Conservation (phyloP, 2,888 invertebrate genomes). For the Allacma fusca region DNA sequence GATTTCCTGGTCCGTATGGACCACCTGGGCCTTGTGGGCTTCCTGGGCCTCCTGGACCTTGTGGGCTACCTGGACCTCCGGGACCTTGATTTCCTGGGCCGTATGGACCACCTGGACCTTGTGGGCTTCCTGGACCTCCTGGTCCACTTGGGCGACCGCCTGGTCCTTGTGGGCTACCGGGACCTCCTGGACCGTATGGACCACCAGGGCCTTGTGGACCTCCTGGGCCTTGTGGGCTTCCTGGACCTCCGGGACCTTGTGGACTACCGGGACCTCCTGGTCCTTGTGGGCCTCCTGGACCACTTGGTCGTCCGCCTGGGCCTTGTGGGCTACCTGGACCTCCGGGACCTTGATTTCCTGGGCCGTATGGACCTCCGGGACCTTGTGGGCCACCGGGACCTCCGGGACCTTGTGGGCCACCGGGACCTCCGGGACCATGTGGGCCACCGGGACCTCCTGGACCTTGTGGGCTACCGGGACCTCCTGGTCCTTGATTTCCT, state of each 20-base stretch:
- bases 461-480: conserved; percentile 6
- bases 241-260: neutral
- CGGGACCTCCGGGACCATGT: no score
- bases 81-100: no score
- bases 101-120: no score
- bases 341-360: no score
- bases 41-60: conserved; percentile 7
- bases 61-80: conserved; percentile 3
- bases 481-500: neutral
- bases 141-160: no score
- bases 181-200: conserved; percentile 2
- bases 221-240: conserved; percentile 8
- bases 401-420: no score
- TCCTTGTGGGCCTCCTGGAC: conserved; percentile 16
- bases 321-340: neutral
- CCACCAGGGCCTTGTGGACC: conserved; percentile 17
- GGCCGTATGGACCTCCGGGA: neutral
- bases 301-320: neutral
- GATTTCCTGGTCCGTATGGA: conserved; percentile 19
- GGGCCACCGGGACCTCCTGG: conserved; percentile 23
- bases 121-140: no score
- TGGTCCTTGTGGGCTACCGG: no score
- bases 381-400: no score
- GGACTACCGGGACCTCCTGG: conserved; percentile 1
- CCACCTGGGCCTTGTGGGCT: conserved; percentile 24